phyloP scores from a whole-genome alignment of 2,113 vertebrate genomes.

The Megaleporinus macrocephalus region DNA sequence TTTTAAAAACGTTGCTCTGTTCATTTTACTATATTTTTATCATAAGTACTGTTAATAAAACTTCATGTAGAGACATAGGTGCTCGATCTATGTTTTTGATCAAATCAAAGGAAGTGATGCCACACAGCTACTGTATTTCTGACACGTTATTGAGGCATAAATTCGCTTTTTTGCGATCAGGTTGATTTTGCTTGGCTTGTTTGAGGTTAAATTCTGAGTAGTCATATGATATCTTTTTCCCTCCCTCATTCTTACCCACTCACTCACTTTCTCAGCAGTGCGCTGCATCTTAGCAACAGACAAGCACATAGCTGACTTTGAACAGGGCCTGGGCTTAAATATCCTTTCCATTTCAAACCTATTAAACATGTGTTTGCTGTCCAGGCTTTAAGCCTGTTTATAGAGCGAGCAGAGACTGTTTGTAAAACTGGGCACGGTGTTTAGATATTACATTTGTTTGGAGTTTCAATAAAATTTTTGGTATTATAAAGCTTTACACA shows the following conservation, averaged over 20 bases:
- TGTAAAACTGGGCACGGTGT: not conserved
- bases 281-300: not conserved
- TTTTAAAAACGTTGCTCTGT: not conserved
- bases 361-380: conserved; percentile 9
- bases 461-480: not conserved
- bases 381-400: not conserved
- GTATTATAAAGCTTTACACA: not conserved
- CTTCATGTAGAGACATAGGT: not conserved
- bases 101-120: not conserved
- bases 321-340: not conserved
- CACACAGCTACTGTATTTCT: not conserved
- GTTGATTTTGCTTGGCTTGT: not conserved
- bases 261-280: not conserved
- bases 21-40: not conserved
- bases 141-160: not conserved
- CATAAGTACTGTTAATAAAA: not conserved
- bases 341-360: not conserved
- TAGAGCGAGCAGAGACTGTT: not conserved
- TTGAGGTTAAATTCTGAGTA: not conserved
- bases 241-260: not conserved
- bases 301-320: conserved; percentile 5
- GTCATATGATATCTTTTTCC: not conserved
- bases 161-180: not conserved
- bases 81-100: not conserved
- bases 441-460: not conserved